phyloP scores from a whole-genome alignment of 2,888 invertebrate genomes.

The Synergus itoensis region DNA sequence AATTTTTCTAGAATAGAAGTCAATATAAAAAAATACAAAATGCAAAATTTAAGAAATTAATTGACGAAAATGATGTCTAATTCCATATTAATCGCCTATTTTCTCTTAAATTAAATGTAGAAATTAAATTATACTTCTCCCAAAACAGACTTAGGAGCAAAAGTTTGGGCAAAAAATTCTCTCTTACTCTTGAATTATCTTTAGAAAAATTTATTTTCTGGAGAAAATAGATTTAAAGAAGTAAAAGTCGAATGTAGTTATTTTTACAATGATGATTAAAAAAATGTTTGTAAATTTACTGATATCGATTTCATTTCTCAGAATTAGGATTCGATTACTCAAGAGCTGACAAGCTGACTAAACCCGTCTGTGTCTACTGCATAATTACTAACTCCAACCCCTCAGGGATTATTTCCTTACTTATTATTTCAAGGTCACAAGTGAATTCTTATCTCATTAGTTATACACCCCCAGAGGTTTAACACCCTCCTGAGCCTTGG shows the following conservation, averaged over 20 bases:
- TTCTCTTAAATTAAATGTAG: background rate
- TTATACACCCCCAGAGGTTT: background rate
- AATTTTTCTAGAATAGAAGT: background rate
- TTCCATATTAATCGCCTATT: background rate
- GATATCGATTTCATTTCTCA: slow-evolving; percentile 12
- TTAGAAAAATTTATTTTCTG: background rate
- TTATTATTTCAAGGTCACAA: background rate
- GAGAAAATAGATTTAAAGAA: background rate
- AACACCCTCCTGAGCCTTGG: background rate
- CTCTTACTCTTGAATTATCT: background rate
- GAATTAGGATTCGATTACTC: slow-evolving; percentile 9
- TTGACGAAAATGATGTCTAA: background rate
- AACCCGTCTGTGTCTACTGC: slow-evolving; percentile 17
- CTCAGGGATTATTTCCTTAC: background rate
- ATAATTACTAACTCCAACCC: background rate
- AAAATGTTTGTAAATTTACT: background rate
- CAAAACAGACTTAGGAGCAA: background rate
- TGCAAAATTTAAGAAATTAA: background rate
- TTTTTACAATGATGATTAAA: background rate
- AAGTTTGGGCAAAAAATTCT: background rate
- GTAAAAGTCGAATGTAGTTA: background rate
- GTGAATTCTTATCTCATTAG: background rate
- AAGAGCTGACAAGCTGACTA: background rate
- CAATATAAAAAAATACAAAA: background rate
- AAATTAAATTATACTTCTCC: background rate